Evolutionary conservation across 35 echinoderm and acorn worm genomes (phyloP).

Genomic region (Eucidaris tribuloides): DNA sequence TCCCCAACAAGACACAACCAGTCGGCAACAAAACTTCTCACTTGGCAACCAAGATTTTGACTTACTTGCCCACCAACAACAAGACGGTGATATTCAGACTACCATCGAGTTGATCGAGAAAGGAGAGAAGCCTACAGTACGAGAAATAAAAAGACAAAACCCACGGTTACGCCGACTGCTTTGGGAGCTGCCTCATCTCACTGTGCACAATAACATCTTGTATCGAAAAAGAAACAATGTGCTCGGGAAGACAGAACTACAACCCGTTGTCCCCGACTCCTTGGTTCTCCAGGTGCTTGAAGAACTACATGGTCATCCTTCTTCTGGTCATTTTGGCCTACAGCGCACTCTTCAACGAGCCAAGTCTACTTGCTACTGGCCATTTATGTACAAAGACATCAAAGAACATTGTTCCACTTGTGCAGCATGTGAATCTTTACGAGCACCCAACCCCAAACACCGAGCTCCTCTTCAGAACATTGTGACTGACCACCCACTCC

Average conservation of each 20-base stretch:
- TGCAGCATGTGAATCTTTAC: neutral
- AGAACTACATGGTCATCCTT: conserved; percentile 15
- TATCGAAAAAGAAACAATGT: neutral
- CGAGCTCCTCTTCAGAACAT: neutral
- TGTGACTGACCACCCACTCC: neutral
- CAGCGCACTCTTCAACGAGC: conserved; percentile 4
- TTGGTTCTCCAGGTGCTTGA: neutral
- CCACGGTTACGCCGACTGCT: neutral
- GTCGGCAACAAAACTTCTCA: neutral
- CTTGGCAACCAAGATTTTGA: neutral
- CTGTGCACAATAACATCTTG: neutral
- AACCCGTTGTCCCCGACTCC: neutral
- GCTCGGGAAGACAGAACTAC: neutral
- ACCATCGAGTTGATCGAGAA: neutral
- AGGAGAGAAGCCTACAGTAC: neutral
- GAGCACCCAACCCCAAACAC: conserved; percentile 5
- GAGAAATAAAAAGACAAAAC: neutral
- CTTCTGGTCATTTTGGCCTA: neutral
- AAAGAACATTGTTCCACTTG: neutral
- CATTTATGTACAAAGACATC: neutral
- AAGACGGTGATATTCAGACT: neutral
- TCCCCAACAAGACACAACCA: neutral
- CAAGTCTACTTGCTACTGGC: neutral
- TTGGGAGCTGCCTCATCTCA: neutral
- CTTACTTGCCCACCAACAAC: neutral